Evolutionary conservation across 2,888 invertebrate species (phyloP).

Genomic region (Siphonodentalium dalli): DNA sequence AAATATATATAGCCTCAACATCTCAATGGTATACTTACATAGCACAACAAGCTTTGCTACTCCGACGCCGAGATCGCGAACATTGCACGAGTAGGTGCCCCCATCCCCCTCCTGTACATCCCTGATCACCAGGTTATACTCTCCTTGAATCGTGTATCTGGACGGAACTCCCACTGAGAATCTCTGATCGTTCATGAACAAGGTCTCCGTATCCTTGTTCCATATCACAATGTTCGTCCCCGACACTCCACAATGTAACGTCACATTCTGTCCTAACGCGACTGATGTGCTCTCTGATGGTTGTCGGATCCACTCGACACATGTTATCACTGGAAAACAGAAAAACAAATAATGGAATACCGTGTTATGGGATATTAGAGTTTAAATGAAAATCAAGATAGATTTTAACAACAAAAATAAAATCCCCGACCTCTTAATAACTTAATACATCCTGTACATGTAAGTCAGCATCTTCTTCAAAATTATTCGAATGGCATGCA

Average conservation of each 20-base stretch:
- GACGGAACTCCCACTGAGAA: slow-evolving; percentile 8
- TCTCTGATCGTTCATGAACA: slow-evolving; percentile 31
- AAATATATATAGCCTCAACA: no score
- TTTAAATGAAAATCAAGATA: no score
- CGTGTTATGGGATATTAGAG: no score
- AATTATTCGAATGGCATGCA: no score
- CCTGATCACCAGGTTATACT: slow-evolving; percentile 34
- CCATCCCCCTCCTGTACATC: slow-evolving; percentile 35
- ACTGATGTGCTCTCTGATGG: no score
- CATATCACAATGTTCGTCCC: slow-evolving; percentile 19
- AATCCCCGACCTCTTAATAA: no score
- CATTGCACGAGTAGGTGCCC: slow-evolving; percentile 33
- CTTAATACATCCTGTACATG: no score
- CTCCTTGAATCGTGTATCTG: slow-evolving; percentile 29
- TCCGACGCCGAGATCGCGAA: slow-evolving; percentile 30
- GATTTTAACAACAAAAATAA: no score
- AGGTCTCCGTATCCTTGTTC: slow-evolving; percentile 27
- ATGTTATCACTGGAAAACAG: no score
- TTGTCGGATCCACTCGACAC: no score
- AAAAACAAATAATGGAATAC: no score
- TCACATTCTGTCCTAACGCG: slow-evolving; percentile 26
- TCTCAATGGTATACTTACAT: slow-evolving; percentile 37
- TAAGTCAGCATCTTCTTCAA: no score
- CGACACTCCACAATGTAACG: slow-evolving; percentile 30
- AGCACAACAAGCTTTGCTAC: slow-evolving; percentile 35